These are phyloP conservation scores for Apodemus sylvaticus DNA, from an alignment of 2,113 vertebrate genomes.

Conservation along the genomic window DNA sequence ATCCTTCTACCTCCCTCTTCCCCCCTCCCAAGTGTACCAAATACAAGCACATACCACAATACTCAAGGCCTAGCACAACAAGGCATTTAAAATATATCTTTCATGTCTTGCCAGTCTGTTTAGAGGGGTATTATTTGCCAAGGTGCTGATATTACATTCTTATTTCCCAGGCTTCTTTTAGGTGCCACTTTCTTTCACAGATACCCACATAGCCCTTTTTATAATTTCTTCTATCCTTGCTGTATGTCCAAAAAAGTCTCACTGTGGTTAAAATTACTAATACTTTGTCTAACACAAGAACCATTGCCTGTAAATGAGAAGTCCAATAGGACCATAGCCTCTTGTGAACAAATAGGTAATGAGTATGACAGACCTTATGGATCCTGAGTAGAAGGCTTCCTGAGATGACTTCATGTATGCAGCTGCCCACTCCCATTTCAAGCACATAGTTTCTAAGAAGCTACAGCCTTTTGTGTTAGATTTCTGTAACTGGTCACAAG, in stretches of 20 bases:
- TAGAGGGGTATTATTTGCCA: not conserved
- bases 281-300: not conserved
- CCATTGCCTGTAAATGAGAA: conserved; percentile 34
- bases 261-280: conserved; percentile 39
- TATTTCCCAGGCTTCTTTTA: not conserved
- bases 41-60: not conserved
- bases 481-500: conserved; percentile 36
- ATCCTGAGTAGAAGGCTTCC: not conserved
- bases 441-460: conserved; percentile 3
- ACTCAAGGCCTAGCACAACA: not conserved
- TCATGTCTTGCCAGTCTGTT: conserved; percentile 1
- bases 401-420: not conserved
- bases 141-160: not conserved
- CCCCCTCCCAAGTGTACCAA: not conserved
- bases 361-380: conserved; percentile 8
- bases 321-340: not conserved
- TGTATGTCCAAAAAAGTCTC: not conserved
- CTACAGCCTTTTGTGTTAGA: conserved; percentile 35
- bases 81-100: conserved; percentile 43
- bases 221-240: not conserved
- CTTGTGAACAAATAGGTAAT: not conserved
- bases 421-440: not conserved
- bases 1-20: not conserved
- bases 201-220: not conserved
- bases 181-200: not conserved